Evolutionary conservation across 2,797 vertebrate species (phyloP), one percentile per base, ranked within the genome.

Genomic region (Cuculus canorus): DNA sequence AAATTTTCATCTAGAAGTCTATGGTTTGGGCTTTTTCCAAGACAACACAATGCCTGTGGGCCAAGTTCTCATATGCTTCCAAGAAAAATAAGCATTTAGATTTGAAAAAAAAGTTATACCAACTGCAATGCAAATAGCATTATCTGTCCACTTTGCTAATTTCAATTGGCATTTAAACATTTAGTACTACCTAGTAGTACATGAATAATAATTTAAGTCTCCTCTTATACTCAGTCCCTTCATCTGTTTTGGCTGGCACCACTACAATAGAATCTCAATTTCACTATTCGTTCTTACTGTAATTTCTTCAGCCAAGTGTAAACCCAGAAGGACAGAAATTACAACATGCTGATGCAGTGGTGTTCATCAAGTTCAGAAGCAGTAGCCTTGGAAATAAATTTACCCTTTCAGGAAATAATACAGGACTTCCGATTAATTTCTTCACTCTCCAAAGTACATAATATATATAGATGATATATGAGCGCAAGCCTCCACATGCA

Each of bases 401-500:
- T 23, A 39, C 19, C 27, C 24, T 91, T 88, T 75, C 5, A 50
- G 45, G 37, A 82, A 78, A 43, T 13, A 72, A 56, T 28, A 25
- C 6, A 59, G 84, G 9, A 4, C 4, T 1, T 45, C 72, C 7
- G 12, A 28, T 69, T 77, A 76, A 63, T 57, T 68, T 68, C 57
- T 56, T 64, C 35, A 72, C 13, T 7, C 32, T 66, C 48, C 81
- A 77, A 59, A 88, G 18, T 9, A 57, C 11, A 43, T 32, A 22
- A 63, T 7, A 53, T 4, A 54, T 4, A 64, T 50, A 73, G 5
- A 17, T n/a, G 23, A 61, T 7, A n/a, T 0, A 37, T 2, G 6
- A 39, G 18, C 54, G 54, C 66, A 79, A 77, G 52, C 19, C 27
- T 59, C 71, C 23, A 4, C 13, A 35, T 12, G 6, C 13, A 30